Base-by-base conservation (phyloP, 2,888 invertebrate species). In the Agrochola lota region DNA sequence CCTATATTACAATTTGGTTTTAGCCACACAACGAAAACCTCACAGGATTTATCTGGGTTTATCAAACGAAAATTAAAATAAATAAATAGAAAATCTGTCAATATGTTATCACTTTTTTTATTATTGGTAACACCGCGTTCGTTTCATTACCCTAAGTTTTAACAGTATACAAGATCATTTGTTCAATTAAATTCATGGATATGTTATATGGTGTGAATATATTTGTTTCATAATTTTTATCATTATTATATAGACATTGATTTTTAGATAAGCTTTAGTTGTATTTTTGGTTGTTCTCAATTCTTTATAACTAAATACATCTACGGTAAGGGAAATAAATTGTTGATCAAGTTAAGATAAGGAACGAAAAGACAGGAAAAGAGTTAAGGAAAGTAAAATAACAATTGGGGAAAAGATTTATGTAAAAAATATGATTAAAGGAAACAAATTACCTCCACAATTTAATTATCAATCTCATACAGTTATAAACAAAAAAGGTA, bases 101-200 rank as follows among this genome's bases (percentile, higher is more conserved):
- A 23, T 35, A 40, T 12, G 17, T 72, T 23, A 11, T 20, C 57
- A 43, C 20, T 30, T 3, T 59, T n/a, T 78, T 78, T 72, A 78
- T 66, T 78, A 64, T 43, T 30, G 12, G 11, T 30, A 59, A 66
- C 26, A 66, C 4, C 1, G n/a, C 20, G 23, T 35, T 57, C 17
- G 4, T 63, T 62, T 15, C 1, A 11, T 8, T 46, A 35, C 35
- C 12, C 15, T 64, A 52, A 23, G 15, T 49, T 71, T 49, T 15
- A n/a, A 26, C 6, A 52, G 17, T 40, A n/a, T 17, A 70, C 63
- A 77, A 23, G 62, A 35, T 63, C 57, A 66, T 66, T 43, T 30
- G 0, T 52, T 46, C 26, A 1, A 46, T 17, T 52, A 43, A 15
- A n/a, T 52, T n/a, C 2, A n/a, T 30, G 1, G n/a, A 12, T 43